Evolutionary conservation across 2,797 vertebrate species (phyloP), one percentile per base, ranked within the genome.

Genomic region (Echiichthys vipera): DNA sequence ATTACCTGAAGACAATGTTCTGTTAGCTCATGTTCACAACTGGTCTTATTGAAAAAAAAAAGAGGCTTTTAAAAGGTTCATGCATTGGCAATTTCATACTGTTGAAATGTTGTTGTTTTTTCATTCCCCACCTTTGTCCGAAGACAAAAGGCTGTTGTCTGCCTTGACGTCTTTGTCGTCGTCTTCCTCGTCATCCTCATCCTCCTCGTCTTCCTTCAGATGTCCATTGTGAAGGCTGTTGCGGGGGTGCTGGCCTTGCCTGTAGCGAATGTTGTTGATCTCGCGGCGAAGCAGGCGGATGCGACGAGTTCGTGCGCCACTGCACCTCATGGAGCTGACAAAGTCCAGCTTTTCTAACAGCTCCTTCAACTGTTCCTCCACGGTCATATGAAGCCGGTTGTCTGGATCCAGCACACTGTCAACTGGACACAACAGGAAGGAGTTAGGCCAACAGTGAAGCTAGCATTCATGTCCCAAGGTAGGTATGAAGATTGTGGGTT

Each of bases 311-410:
- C 98, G 94, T 34, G 97, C 97, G 0, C 97, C 96, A 0, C 97
- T 99, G 79, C 96, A 95, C 9, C 96, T 88, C 96, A 98, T 96
- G 79, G 95, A 92, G 37, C 93, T 94, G 83, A 98, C 96, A 42
- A 96, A 90, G 91, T 99, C 98, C 81, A 99, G 88, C 87, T 98
- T 98, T 87, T 99, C 97, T 57, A 99, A 88, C 80, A 99, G 93
- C 87, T 96, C 96, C 89, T 98, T 98, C 85, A 99, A 93, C 88
- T 99, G 98, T 1, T 93, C 96, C 77, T 99, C 97, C 69, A 95
- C 91, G 0, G 95, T 95, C 88, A 99, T 95, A 71, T 99, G 98
- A 55, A 97, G 94, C 14, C 98, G 93, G 86, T 98, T 99, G 80
- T 96, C 96, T 0, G 96, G 96, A 63, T 95, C 87, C 67, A 99